Evolutionary conservation across 2,797 vertebrate genomes (phyloP), one percentile per base, ranked within the genome.

Genomic region (Heteromormyrus szaboi): DNA sequence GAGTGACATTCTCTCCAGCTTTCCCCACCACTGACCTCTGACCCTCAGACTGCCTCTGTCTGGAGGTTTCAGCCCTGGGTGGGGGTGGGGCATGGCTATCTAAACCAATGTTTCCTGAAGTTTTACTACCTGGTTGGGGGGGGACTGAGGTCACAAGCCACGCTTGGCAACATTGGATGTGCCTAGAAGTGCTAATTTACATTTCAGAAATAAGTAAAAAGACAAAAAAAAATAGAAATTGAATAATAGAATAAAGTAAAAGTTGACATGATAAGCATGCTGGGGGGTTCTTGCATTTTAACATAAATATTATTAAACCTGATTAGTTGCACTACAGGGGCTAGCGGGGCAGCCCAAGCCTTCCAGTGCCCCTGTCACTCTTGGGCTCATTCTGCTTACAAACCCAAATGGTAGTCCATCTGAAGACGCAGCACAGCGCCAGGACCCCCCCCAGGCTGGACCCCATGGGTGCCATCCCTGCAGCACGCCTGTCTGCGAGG

Each of bases 11-110:
- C 37, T 79, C 37, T n/a, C 5, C 33, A 79, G 72, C 37, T 41
- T 79, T 88, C 83, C 62, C n/a, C 44, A 88, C 22, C 62, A 85
- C 79, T 90, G 89, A 79, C 89, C 88, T 12, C 88, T 89, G 90
- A 91, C 89, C 91, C 84, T 88, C 88, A 79, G 62, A 89, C 88
- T 89, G 54, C 54, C 62, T 90, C 88, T 91, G 90, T 89, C 90
- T 91, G 89, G 81, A 88, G 72, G 53, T 89, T 17, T 59, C 9
- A 56, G 22, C 44, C 33, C 12, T 56, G 56, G 41, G 54, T 17
- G 41, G 7, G 72, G 37, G 72, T 79, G 72, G 72, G 17, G 68
- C 12, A 76, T 65, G 88, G 44, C 41, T 62, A 17, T 84, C n/a
- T 46, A 33, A 22, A 41, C 59, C 59, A 50, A 56, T 25, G 41